Evolutionary conservation across 2,888 invertebrate genomes (phyloP).

Genomic region (Schizotus pectinicornis): DNA sequence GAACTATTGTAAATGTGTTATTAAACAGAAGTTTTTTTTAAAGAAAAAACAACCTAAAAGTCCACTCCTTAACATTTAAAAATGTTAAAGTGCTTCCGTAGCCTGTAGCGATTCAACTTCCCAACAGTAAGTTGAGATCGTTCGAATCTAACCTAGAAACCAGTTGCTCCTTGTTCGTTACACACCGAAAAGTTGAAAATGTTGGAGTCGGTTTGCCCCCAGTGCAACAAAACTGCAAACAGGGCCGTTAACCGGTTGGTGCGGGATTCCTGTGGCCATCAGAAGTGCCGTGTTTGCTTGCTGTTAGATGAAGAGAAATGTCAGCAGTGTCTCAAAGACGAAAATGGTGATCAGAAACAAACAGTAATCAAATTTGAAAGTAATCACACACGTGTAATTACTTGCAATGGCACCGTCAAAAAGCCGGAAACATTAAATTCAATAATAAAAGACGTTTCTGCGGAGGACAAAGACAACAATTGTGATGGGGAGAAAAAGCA

Average conservation of each 20-base stretch:
- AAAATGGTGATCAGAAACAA: constrained; percentile 13
- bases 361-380: constrained; percentile 37
- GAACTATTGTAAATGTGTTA: no score
- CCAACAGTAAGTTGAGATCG: neutral
- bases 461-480: no score
- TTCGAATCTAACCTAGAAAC: neutral
- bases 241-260: constrained; percentile 68
- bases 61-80: no score
- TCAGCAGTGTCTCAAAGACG: constrained; percentile 58
- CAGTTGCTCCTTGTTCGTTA: neutral
- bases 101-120: neutral
- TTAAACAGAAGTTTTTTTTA: no score
- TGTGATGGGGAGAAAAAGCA: neutral
- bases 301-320: constrained; percentile 72
- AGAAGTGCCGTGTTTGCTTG: constrained; percentile 76
- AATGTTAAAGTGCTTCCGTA: no score
- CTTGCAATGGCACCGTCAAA: constrained; percentile 42
- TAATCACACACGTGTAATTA: constrained; percentile 49
- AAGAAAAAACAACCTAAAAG: no score
- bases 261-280: constrained; percentile 77
- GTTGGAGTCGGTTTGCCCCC: constrained; percentile 50
- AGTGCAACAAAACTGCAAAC: constrained; percentile 65
- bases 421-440: constrained; percentile 5
- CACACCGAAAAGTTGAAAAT: constrained; percentile 21
- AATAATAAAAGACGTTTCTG: no score